Percentiles rank a stretch among this genome's conserved stretches.
Conservation (phyloP, 2,113 vertebrate genomes). For the Malurus cyaneus region DNA sequence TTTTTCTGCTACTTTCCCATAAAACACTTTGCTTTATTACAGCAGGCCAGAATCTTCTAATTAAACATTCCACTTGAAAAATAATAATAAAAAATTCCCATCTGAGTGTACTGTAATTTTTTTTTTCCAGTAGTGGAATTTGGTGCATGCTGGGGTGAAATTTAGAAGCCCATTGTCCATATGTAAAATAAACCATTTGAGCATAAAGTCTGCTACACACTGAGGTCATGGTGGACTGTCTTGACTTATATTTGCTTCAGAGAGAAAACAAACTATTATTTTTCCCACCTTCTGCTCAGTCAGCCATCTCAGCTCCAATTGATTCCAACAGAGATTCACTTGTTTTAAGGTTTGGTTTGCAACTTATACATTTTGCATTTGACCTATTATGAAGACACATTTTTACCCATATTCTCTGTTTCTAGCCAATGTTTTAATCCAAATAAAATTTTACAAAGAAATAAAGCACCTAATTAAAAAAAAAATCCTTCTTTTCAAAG, state of each 20-base stretch:
- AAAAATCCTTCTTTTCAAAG: background rate
- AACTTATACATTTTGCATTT: background rate
- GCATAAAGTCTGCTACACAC: background rate
- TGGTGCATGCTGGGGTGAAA: background rate
- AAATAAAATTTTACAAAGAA: background rate
- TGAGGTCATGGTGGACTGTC: background rate
- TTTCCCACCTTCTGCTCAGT: conserved; percentile 8
- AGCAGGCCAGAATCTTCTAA: background rate
- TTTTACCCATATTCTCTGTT: background rate
- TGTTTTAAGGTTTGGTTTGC: background rate
- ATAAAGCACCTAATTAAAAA: background rate
- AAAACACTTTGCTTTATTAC: background rate
- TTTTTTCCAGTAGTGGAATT: background rate
- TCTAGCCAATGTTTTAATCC: background rate
- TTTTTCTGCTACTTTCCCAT: background rate
- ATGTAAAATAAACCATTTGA: background rate
- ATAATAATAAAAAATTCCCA: background rate
- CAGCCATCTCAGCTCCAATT: conserved; percentile 4
- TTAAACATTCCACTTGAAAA: background rate
- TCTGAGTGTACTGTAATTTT: background rate
- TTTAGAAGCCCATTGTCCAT: background rate
- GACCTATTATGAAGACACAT: background rate
- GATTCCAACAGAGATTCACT: background rate
- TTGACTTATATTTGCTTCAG: background rate
- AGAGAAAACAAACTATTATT: conserved; percentile 14